These are phyloP conservation scores for Amazona ochrocephala DNA, from an alignment of 2,797 vertebrate genomes.

Conservation along the genomic window DNA sequence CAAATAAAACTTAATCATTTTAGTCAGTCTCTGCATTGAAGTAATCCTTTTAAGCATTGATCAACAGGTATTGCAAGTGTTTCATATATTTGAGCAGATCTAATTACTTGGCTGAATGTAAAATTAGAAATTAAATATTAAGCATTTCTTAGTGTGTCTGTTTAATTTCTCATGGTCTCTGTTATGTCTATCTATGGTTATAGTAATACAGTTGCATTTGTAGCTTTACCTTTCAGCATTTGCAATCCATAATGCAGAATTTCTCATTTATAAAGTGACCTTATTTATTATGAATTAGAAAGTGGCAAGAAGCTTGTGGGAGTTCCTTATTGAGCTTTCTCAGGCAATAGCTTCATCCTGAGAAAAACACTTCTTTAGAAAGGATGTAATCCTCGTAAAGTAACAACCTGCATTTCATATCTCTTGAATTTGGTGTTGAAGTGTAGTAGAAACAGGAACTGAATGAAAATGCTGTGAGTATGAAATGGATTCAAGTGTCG, in stretches of 20 bases:
- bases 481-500: slow-evolving; percentile 1
- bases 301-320: not conserved
- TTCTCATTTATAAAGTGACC: slow-evolving; percentile 2
- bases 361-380: slow-evolving; percentile 26
- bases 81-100: not conserved
- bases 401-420: not conserved
- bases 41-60: slow-evolving; percentile 12
- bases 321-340: slow-evolving; percentile 22
- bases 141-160: not conserved
- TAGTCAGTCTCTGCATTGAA: not conserved
- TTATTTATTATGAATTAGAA: not conserved
- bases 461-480: not conserved
- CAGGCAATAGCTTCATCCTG: not conserved
- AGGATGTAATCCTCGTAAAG: not conserved
- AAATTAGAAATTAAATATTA: not conserved
- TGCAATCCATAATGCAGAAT: not conserved
- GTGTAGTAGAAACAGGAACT: not conserved
- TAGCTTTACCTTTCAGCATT: slow-evolving; percentile 8
- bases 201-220: not conserved
- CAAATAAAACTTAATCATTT: slow-evolving; percentile 23
- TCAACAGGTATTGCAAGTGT: not conserved
- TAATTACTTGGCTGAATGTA: slow-evolving; percentile 6
- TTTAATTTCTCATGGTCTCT: not conserved
- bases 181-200: not conserved
- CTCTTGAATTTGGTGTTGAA: slow-evolving; percentile 29